Base-by-base conservation (phyloP, 2,888 invertebrate genomes). In the Ormyrus labotus region DNA sequence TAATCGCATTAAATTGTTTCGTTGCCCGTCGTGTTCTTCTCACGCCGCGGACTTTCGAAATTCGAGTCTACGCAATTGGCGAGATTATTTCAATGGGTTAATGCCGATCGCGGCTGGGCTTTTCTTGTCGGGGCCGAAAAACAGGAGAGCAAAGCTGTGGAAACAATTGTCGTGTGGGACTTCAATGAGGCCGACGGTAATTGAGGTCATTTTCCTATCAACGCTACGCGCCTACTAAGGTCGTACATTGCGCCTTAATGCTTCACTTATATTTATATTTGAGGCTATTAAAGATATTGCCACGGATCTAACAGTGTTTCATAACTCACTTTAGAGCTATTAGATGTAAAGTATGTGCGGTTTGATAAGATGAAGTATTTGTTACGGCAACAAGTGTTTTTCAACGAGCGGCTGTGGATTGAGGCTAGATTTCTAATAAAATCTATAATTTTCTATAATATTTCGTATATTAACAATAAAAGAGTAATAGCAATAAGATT, bases 1-100 rank as follows among this genome's bases (percentile, higher is more conserved):
- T 85, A 84, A 87, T 85, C 84, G 83, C 77, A 84, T 86, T 85
- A 85, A 85, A 87, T 86, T 84, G 83, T 86, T 86, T 86, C 83
- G 83, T 72, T 77, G 80, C 34, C 13, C 57, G 45, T 53, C 9
- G 65, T 1, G n/a, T 50, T 55, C 72, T 51, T 75, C 78, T 81
- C 77, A 71, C 68, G 74, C 67, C 61, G 45, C 57, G 48, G 10
- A 6, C 60, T 13, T 67, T 63, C 34, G 47, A 76, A 76, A 73
- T 5, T 63, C 63, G 53, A 53, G 55, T 47, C 55, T 45, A n/a
- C 34, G 10, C 34, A 6, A 60, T 58, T 70, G 6, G n/a, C 4
- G 47, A 19, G n/a, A 57, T 58, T 55, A 34, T 47, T 47, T 48
- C 57, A 10, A 13, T 34, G 34, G 34, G 34, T 34, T 34, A 34